phyloP scores from a whole-genome alignment of 2,888 invertebrate species.

The Caenorhabditis macrosperma region DNA sequence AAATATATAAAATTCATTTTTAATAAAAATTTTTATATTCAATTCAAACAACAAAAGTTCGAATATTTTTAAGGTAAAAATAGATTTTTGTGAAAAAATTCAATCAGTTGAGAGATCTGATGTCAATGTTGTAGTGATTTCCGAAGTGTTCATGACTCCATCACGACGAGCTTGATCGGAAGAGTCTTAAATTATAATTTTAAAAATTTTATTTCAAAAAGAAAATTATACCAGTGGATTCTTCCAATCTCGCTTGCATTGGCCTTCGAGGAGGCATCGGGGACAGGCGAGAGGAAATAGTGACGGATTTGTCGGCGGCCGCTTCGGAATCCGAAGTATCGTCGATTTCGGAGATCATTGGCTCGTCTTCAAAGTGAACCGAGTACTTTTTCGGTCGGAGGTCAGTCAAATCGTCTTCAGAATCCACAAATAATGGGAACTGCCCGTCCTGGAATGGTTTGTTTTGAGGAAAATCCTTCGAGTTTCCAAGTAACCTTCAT shows the following conservation, averaged over 20 bases:
- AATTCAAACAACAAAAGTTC: too few relatives aligned
- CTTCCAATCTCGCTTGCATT: constrained; percentile 14
- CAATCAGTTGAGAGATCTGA: constrained; percentile 42
- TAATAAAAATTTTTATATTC: too few relatives aligned
- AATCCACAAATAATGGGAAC: constrained; percentile 77
- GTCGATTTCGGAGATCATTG: constrained; percentile 53
- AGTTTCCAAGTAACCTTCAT: constrained; percentile 66
- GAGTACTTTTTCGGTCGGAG: constrained; percentile 50
- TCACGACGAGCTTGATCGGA: constrained; percentile 32
- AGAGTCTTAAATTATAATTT: constrained; percentile 16
- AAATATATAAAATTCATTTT: background rate
- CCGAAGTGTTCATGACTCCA: constrained; percentile 35
- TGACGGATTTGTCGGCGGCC: constrained; percentile 23
- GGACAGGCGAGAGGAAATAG: constrained; percentile 41
- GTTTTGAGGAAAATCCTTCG: too few relatives aligned
- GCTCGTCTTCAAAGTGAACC: constrained; percentile 60
- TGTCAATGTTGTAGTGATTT: constrained; percentile 36
- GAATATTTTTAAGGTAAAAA: too few relatives aligned
- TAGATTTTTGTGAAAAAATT: too few relatives aligned
- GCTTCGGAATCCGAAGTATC: constrained; percentile 43
- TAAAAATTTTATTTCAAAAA: background rate
- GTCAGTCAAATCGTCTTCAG: constrained; percentile 68
- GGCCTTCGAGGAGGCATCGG: constrained; percentile 37
- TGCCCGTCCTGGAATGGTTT: constrained; percentile 67
- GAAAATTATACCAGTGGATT: constrained; percentile 10